These are phyloP conservation scores for Drosophila borealis DNA, from an alignment of 2,888 invertebrate species.

Conservation along the genomic window DNA sequence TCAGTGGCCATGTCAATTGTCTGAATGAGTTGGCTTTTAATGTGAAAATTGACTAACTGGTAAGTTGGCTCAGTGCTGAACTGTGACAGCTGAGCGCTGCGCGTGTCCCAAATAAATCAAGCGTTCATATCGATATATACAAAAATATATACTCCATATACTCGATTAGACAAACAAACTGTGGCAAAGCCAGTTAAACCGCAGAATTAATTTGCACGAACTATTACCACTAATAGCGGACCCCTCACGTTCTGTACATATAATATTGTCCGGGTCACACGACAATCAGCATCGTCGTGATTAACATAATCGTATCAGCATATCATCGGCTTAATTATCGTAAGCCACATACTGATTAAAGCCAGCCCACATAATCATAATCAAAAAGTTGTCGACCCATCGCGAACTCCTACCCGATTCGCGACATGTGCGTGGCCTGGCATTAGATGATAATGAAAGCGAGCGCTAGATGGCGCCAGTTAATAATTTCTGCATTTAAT, in stretches of 20 bases:
- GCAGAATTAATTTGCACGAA: conserved; percentile 37
- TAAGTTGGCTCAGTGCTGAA: conserved; percentile 2
- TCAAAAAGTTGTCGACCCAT: conserved; percentile 58
- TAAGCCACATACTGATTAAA: conserved; percentile 57
- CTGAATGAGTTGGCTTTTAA: conserved; percentile 58
- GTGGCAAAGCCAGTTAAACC: conserved; percentile 19
- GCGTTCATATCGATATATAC: conserved; percentile 11
- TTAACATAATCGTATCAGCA: conserved; percentile 47
- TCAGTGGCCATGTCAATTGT: conserved; percentile 77
- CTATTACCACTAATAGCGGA: conserved; percentile 24
- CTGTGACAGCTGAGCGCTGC: conserved; percentile 7
- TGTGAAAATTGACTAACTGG: conserved; percentile 10
- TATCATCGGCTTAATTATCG: conserved; percentile 54
- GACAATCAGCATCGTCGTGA: conserved; percentile 19
- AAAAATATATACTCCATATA: neutral
- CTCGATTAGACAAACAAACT: conserved; percentile 17
- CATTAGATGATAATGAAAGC: conserved; percentile 32
- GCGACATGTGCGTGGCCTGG: conserved; percentile 24
- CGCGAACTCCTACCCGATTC: conserved; percentile 8
- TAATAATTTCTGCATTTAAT: conserved; percentile 58
- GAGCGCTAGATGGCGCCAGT: conserved; percentile 54
- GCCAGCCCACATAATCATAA: conserved; percentile 55
- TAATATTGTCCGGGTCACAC: conserved; percentile 10
- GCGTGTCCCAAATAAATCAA: conserved; percentile 32
- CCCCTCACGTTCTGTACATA: neutral